These are phyloP conservation scores for Macquaria australasica DNA, from an alignment of 2,113 vertebrate genomes.

Conservation along the genomic window DNA sequence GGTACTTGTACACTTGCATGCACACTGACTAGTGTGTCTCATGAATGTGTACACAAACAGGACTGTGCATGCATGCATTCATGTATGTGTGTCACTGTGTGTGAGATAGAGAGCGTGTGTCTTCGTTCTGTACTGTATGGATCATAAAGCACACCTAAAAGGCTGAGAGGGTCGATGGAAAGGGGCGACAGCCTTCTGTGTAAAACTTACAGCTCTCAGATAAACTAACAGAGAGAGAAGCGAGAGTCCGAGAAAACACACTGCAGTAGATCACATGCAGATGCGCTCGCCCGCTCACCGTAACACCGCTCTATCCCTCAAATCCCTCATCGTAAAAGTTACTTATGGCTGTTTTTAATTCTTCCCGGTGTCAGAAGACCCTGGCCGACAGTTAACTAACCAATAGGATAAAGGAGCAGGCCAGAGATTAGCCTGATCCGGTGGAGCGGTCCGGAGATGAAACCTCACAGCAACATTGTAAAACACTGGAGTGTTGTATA, in stretches of 20 bases:
- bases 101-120: constrained; percentile 1
- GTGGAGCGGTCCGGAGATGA: not conserved
- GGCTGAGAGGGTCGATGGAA: constrained; percentile 53
- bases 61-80: not conserved
- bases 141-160: constrained; percentile 70
- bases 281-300: constrained; percentile 28
- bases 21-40: not conserved
- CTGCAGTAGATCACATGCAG: constrained; percentile 69
- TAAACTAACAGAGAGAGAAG: constrained; percentile 45
- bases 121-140: constrained; percentile 23
- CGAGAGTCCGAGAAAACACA: constrained; percentile 17
- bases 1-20: constrained; percentile 1
- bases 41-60: not conserved
- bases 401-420: constrained; percentile 47
- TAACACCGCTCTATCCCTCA: constrained; percentile 39
- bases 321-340: constrained; percentile 80
- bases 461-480: constrained; percentile 22
- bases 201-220: constrained; percentile 76
- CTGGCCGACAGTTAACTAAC: constrained; percentile 73
- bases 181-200: constrained; percentile 59
- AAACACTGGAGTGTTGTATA: constrained; percentile 37
- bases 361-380: constrained; percentile 56
- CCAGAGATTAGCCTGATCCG: constrained; percentile 46
- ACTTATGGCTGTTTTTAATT: constrained; percentile 77
- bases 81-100: not conserved